Base-by-base conservation (phyloP, 2,888 invertebrate genomes). In the Lasioglossum zephyrum region DNA sequence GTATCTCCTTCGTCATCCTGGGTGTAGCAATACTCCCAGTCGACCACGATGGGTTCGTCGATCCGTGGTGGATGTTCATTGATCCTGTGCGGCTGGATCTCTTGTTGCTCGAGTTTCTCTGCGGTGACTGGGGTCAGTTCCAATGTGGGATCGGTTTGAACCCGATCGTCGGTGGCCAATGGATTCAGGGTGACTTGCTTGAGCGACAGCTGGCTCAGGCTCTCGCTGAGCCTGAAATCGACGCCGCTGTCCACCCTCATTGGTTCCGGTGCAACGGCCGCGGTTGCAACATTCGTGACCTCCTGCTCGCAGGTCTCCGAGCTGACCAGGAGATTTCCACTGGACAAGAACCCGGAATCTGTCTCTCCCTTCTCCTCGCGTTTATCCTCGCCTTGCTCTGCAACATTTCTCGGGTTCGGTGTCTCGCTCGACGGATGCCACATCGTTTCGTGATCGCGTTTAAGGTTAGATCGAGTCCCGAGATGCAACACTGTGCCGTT, bases 1-100 rank as follows among this genome's bases (percentile, higher is more conserved):
- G 98, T 98, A 95, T 98, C 98, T 90, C 98, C 98, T 92, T 98
- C 98, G 88, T 97, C 97, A 94, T 98, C 97, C 92, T 97, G 98
- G 89, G 97, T 96, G 94, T 97, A 98, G 90, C 97, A 97, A 90
- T 96, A 95, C 92, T 97, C 96, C 96, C 97, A 97, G 76, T 63
- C 31, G 6, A 63, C 6, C 31, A 18, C 63, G 18, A 18, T 31
- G 16, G 31, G 63, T 31, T 63, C 31, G 6, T 31, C 16, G 16
- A 63, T 31, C 16, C 16, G 31, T 8, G 31, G 16, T 2, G 2
- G 63, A 0, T 96, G 95, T 87, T 93, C 92, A 73, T 92, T 89
- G 81, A 85, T 79, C 77, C 74, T 41, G n/a, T 39, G 41, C 26
- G 66, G 60, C 2, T 77, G 79, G 2, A 31, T 16, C 0, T 39